Evolutionary conservation across 2,113 vertebrate genomes (phyloP), one percentile per base, ranked within the genome.

Genomic region (Dicentrarchus labrax): DNA sequence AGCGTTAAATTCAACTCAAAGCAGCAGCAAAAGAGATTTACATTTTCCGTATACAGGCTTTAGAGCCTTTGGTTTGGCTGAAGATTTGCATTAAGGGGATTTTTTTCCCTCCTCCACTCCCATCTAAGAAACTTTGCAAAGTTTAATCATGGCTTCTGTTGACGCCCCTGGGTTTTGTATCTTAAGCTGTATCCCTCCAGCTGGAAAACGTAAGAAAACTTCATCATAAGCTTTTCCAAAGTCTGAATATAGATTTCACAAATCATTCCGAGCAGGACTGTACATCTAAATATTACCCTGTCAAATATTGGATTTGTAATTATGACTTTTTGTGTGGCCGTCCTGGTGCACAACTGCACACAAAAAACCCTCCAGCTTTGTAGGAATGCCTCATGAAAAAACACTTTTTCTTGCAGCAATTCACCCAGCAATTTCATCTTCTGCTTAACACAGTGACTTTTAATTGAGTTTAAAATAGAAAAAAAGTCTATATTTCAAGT

Each of bases 1-100:
- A 94, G 89, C 93, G 74, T 94, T 94, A 93, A 93, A 94, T 94
- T 93, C 84, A 91, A 89, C 92, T 89, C 86, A 91, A 90, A 90
- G 91, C 82, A 89, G 87, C 84, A 80, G 88, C 80, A 88, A 93
- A 86, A 82, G 86, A 88, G 88, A 94, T 94, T 89, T 92, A 90
- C 91, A 94, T 92, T 94, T 94, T 86, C 73, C 54, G 51, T 87
- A 91, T 87, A 85, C 60, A 80, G 86, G 89, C 86, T 93, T 91
- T 89, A 85, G 76, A 88, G 89, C 90, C 84, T 88, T 89, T 83
- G 83, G 91, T 85, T 93, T 87, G 84, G 88, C 86, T 94, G 78
- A 79, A 91, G 86, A 89, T 93, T 91, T 86, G 89, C 87, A 91
- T 93, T 91, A 89, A 81, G 76, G 59, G 50, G 73, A 59, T 79